A percentile compares a stretch with the other conserved stretches of the same genome.
phyloP scores from a whole-genome alignment of 2,113 vertebrate genomes.

The Catharus fuscescens region DNA sequence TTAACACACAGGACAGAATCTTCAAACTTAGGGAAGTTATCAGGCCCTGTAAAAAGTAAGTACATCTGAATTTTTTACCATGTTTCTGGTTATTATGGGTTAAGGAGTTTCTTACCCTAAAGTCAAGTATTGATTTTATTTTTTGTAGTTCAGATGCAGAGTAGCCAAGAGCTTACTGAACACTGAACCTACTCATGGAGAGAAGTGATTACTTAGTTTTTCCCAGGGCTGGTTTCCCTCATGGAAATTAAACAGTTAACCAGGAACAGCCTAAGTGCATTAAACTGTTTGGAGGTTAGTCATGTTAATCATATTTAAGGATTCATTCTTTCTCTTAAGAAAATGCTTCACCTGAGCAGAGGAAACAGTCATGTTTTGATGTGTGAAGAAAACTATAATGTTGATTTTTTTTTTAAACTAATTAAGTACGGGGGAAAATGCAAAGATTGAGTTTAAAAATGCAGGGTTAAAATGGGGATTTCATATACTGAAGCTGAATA shows the following conservation, averaged over 20 bases:
- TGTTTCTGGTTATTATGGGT: not conserved
- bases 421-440: not conserved
- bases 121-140: not conserved
- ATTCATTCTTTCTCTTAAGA: not conserved
- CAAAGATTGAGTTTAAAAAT: not conserved
- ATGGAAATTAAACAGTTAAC: not conserved
- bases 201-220: not conserved
- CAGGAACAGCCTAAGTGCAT: not conserved
- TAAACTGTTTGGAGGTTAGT: not conserved
- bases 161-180: not conserved
- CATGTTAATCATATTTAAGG: not conserved
- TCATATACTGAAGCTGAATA: not conserved
- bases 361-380: not conserved
- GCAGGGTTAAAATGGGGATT: accelerated
- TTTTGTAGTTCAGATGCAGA: not conserved
- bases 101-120: not conserved
- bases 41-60: not conserved
- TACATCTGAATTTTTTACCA: not conserved
- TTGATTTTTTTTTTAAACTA: not conserved
- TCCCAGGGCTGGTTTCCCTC: not conserved
- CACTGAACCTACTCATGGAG: not conserved
- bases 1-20: not conserved
- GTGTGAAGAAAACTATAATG: not conserved
- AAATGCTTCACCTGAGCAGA: not conserved
- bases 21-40: not conserved